Base-by-base conservation (phyloP, 2,888 invertebrate genomes). In the Stenotaenia linearis region DNA sequence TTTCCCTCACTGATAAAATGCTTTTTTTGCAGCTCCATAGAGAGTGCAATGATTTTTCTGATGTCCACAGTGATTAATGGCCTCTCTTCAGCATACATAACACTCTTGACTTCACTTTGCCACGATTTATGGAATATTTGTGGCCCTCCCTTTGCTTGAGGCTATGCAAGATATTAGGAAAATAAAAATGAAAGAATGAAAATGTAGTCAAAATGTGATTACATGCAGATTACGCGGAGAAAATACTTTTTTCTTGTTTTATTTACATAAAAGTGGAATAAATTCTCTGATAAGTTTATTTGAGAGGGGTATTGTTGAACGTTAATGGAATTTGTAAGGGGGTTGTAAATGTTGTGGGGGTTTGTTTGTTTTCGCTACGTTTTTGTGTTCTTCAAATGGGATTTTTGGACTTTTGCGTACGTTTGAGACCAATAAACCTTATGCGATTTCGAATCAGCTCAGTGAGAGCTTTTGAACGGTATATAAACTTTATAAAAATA, bases 1-100 rank as follows among this genome's bases (percentile, higher is more conserved):
- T 56, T 56, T 56, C 21, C 56, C 21, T 56, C 18, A 23, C 56
- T 56, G 56, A 56, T 56, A 56, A 56, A 56, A 56, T 56, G 56
- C 56, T 56, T 56, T 45, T 56, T 56, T 56, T 56, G 56, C 56
- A 56, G 56, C 56, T 56, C 56, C 56, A 56, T 56, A 56, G 56
- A 56, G 56, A 56, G 56, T 21, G 56, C 56, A 56, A 56, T 56
- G 56, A 56, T 56, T 56, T 56, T 56, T 56, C 56, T 56, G 56
- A 56, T 56, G 56, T 56, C 56, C 56, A 56, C 56, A 56, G 21
- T 56, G 56, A 56, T 56, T 56, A 56, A 56, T 56, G 56, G 56
- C 56, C 56, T 21, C 56, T 56, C 56, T 56, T 56, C 56, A 56
- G 56, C 56, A 56, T 56, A 56, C 56, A 56, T 56, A 56, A 56